phyloP scores from a whole-genome alignment of 2,113 vertebrate genomes.

The Tringa solitaria region DNA sequence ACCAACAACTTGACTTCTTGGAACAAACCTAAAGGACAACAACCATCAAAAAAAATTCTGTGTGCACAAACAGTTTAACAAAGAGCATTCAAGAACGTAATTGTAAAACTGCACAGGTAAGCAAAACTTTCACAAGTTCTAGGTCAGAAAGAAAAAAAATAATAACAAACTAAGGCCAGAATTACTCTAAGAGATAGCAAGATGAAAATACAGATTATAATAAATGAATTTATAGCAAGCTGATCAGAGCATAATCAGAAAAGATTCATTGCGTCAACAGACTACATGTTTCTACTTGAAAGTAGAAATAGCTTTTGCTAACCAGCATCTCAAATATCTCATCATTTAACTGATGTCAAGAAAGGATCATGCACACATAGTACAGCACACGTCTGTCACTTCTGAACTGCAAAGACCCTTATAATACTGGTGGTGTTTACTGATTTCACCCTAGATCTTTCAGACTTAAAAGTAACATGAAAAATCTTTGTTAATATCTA shows the following conservation, averaged over 20 bases:
- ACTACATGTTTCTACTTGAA: not conserved
- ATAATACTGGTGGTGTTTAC: not conserved
- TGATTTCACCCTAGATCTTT: not conserved
- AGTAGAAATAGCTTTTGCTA: not conserved
- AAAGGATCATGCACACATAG: not conserved
- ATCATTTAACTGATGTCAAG: not conserved
- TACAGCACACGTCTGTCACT: not conserved
- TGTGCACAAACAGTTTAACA: not conserved
- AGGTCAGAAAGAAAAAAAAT: not conserved
- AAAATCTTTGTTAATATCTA: not conserved
- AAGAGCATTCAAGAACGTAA: not conserved
- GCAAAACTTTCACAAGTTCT: not conserved
- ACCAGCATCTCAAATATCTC: not conserved
- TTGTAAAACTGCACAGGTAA: not conserved
- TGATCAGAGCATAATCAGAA: rapidly evolving
- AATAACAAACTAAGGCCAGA: not conserved
- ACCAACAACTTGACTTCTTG: not conserved
- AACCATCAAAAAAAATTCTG: not conserved
- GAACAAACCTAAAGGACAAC: not conserved
- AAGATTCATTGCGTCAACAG: not conserved
- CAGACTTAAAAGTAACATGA: not conserved
- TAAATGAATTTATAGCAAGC: not conserved
- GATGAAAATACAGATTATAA: not conserved
- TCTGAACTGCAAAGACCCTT: not conserved
- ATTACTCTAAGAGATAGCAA: not conserved